Conservation (phyloP, 2,888 invertebrate species). For the Yponomeuta malinellus region DNA sequence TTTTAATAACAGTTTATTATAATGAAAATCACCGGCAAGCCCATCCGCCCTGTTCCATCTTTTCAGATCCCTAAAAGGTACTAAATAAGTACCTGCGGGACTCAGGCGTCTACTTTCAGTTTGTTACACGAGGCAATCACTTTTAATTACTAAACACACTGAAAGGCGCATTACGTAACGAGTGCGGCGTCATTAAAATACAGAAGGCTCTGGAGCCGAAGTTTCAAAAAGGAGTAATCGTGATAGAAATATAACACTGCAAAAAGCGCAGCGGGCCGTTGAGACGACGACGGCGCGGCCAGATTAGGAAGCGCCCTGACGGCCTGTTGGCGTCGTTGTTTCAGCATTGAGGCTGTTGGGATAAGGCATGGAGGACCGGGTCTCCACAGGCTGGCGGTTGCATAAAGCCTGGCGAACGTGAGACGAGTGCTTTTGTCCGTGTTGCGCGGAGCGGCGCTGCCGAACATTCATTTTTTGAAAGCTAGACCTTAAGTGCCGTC, state of each 20-base stretch:
- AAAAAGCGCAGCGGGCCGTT: constrained; percentile 39
- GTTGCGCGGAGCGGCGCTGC: constrained; percentile 34
- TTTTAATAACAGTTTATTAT: not conserved
- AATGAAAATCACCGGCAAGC: not conserved
- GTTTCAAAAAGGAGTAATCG: constrained; percentile 21
- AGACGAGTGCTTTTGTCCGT: constrained; percentile 47
- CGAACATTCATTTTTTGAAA: constrained; percentile 64
- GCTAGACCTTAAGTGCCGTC: constrained; percentile 36
- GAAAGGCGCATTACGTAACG: not conserved
- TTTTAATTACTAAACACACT: not conserved
- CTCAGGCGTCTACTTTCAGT: not conserved
- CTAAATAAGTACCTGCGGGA: not conserved
- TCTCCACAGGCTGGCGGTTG: constrained; percentile 29
- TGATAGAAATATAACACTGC: constrained; percentile 28
- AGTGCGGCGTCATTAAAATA: constrained; percentile 17
- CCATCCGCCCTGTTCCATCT: too few relatives aligned
- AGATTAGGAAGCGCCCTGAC: constrained; percentile 35
- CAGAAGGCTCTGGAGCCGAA: constrained; percentile 17
- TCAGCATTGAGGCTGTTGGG: not conserved
- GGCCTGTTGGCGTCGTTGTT: constrained; percentile 19
- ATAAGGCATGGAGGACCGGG: constrained; percentile 15
- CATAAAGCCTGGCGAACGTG: constrained; percentile 35
- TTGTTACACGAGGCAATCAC: not conserved
- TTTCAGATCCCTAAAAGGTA: too few relatives aligned
- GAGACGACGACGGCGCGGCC: constrained; percentile 33